Base-by-base conservation (phyloP, 1,140 invertebrate genomes). In the Drosophila simulans region DNA sequence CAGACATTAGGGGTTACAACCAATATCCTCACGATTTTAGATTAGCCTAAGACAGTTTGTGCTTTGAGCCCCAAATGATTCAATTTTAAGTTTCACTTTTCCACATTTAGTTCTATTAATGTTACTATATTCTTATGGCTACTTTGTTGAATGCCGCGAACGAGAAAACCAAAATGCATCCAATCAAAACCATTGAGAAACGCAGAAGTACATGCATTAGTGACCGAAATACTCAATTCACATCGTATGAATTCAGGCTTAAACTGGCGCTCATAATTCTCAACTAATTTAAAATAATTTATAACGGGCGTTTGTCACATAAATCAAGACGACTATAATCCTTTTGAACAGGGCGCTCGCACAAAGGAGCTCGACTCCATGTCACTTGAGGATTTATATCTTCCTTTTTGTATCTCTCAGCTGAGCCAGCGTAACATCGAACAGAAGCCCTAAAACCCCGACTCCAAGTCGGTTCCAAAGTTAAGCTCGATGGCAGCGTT, bases 351-450 rank as follows among this genome's bases (percentile, higher is more conserved):
- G 35, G 58, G 34, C 31, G 63, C 68, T 70, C 52, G 53, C 68
- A 70, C 68, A 70, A 71, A 70, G 68, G 84, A 84, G 85, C 84
- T 89, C 82, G 77, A 80, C 85, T 84, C 42, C 77, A 90, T 80
- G 84, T 89, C 84, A 89, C 72, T 75, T 80, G 58, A 89, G 85
- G 85, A 89, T 89, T 89, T 89, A 89, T 89, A 85, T 84, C 84
- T 89, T 89, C 84, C 84, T 89, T 89, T 84, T 64, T 60, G 72
- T 76, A 76, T 77, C 77, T 74, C 77, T 55, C 68, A 71, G 58
- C 62, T 64, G 80, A 77, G 59, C 73, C 59, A 51, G 80, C 80
- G 80, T 76, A 88, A 77, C 83, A 73, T 69, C 63, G 82, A 74
- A 65, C 60, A 84, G 74, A 64, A 78, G 69, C 65, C 52, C 55